Conservation (phyloP, 2,888 invertebrate species). For the Candidula unifasciata region DNA sequence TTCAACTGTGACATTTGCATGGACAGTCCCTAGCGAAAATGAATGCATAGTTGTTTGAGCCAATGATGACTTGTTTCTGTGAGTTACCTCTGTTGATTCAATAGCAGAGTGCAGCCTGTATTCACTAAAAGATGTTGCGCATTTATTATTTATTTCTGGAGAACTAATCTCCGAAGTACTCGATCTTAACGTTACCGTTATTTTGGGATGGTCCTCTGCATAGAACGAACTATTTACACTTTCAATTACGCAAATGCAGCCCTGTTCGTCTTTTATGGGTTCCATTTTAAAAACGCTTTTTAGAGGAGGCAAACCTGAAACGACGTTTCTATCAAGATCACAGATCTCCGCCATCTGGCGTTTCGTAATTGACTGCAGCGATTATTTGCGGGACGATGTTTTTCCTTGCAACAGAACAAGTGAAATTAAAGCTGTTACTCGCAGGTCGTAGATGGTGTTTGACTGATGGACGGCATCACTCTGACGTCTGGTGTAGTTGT, state of each 20-base stretch:
- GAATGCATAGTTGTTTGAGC: not conserved
- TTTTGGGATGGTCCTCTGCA: not conserved
- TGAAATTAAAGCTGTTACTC: no score
- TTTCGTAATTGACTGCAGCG: not conserved
- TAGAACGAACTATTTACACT: not conserved
- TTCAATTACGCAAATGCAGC: not conserved
- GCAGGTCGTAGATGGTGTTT: no score
- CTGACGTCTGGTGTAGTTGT: conserved; percentile 5
- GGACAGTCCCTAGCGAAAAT: conserved; percentile 5
- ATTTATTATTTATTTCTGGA: no score
- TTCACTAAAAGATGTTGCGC: no score
- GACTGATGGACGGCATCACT: not conserved
- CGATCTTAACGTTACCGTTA: conserved; percentile 9
- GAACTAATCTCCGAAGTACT: not conserved
- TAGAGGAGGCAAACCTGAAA: not conserved
- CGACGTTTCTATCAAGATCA: not conserved
- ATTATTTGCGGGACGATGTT: not conserved
- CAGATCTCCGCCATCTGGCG: not conserved
- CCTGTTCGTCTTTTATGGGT: not conserved
- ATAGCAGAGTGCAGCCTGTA: no score
- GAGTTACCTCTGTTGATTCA: no score
- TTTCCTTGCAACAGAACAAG: not conserved
- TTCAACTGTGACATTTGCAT: not conserved
- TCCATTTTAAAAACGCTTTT: not conserved
- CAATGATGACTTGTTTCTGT: not conserved